Base-by-base conservation (phyloP, 2,888 invertebrate species). In the Heliconius erato region DNA sequence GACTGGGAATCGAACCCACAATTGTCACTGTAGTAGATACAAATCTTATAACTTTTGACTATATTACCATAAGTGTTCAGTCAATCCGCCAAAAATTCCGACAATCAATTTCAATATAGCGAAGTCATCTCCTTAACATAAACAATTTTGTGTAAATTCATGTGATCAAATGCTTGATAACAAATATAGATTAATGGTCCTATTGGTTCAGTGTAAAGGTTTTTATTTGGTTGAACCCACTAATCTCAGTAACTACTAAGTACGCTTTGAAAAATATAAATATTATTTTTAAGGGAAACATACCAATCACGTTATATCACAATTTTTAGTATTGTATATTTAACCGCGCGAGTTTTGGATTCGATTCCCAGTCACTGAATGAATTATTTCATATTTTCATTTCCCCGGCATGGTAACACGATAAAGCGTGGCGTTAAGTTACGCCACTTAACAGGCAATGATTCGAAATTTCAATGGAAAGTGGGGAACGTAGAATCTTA, bases 141-240 rank as follows among this genome's bases (percentile, higher is more conserved):
- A 92, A 92, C 92, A 93, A 91, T 92, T 92, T 92, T 92, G 90
- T 90, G 91, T 89, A 91, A 88, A 92, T 91, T 92, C 92, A 91
- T 91, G 89, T 89, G 90, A 92, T 93, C 92, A 92, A 94, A 91
- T 90, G 88, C 89, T 87, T 88, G 90, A 92, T 94, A 95, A 94
- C 94, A 95, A 94, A 94, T 94, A 94, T 94, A 92, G 92, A 95
- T 95, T 93, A 92, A 92, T 90, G 90, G 87, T 90, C 87, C 86
- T 84, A 83, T 67, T 84, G 74, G 83, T 86, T 83, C 65, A 80
- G 84, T 81, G 49, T 49, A 6, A 54, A 54, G 49, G 19, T 19
- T 6, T 54, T 54, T 54, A 16, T 54, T 6, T 54, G 6, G 49
- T 54, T 54, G 19, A 54, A 54, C 49, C 49, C 16, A 19, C 49